phyloP scores from a whole-genome alignment of 2,888 invertebrate genomes.

The Cremastinae sp. region DNA sequence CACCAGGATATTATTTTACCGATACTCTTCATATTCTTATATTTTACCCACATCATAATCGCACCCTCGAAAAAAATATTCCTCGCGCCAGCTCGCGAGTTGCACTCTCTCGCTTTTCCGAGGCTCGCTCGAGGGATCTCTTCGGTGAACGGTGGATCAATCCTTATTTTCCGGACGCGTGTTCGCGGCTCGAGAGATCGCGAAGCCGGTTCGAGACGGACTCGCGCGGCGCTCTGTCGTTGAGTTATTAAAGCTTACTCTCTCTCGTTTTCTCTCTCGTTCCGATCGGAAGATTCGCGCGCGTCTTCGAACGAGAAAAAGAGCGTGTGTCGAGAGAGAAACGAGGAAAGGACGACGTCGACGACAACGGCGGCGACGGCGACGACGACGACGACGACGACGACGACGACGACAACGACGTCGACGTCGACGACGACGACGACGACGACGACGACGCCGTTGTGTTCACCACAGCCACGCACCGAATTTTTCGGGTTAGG shows the following conservation, averaged over 20 bases:
- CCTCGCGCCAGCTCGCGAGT: too few species aligned
- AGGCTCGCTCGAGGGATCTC: too few species aligned
- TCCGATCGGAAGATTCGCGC: neutral
- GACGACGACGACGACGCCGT: conserved; percentile 47
- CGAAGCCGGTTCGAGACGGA: too few species aligned
- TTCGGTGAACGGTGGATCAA: too few species aligned
- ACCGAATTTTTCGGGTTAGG: conserved; percentile 53
- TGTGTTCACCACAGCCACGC: conserved; percentile 46
- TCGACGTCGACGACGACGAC: conserved; percentile 28
- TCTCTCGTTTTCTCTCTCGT: conserved; percentile 4
- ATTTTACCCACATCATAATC: too few species aligned
- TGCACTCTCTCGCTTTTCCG: too few species aligned
- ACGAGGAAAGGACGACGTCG: neutral
- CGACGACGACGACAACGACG: conserved; percentile 3
- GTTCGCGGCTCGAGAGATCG: neutral
- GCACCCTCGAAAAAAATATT: too few species aligned
- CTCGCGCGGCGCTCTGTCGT: too few species aligned
- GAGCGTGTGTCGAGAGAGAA: neutral
- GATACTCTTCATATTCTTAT: neutral
- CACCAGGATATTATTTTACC: too few species aligned
- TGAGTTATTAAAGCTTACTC: neutral
- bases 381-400: conserved; percentile 10
- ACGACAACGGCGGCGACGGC: neutral
- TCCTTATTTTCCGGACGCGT: neutral
- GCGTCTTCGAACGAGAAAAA: neutral